Base-by-base conservation (phyloP, 92 coral and sea anemone genomes). In the Metridium senile region DNA sequence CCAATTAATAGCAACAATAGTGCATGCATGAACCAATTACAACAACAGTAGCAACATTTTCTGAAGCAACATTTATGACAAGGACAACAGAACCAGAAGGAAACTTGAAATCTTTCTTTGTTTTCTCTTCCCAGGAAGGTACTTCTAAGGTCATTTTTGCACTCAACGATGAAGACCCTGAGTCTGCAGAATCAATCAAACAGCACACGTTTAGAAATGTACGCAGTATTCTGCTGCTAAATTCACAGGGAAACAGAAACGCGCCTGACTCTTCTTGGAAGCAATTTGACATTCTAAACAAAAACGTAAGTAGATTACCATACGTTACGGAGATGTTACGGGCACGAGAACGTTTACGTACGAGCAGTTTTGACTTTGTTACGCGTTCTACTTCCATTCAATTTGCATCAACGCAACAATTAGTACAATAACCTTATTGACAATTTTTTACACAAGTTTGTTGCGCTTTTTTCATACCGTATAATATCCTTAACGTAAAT, bases 101-200 rank as follows among this genome's bases (percentile, higher is more conserved):
- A 6, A 39, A 6, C 49, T 39, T 39, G 49, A 6, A 4, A 6
- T 4, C 49, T 39, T 13, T 4, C 13, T 4, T 13, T 13, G 8
- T 4, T 39, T 54, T 54, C n/a, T 9, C 22, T 58, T 51, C 72
- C 27, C 72, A 84, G 89, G 76, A 78, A 43, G 89, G 84, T 34
- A 84, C 89, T 20, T 47, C 84, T 29, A 84, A 84, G 56, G 84
- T 84, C 25, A 84, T 84, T 26, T 84, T 64, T 59, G 89, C 85
- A 10, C 57, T 70, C 21, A 45, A 84, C 49, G 66, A 67, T 45
- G 30, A 52, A 29, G 86, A 81, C 27, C 86, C 86, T 0, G 63
- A 43, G 29, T 43, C 86, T 16, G 54, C 66, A 17, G 51, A 46
- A 8, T 10, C 27, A 20, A 28, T 86, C 29, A 65, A 25, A 0